Evolutionary conservation across 2,113 vertebrate species (phyloP), one percentile per base, ranked within the genome.

Genomic region (Tyrannus savana): DNA sequence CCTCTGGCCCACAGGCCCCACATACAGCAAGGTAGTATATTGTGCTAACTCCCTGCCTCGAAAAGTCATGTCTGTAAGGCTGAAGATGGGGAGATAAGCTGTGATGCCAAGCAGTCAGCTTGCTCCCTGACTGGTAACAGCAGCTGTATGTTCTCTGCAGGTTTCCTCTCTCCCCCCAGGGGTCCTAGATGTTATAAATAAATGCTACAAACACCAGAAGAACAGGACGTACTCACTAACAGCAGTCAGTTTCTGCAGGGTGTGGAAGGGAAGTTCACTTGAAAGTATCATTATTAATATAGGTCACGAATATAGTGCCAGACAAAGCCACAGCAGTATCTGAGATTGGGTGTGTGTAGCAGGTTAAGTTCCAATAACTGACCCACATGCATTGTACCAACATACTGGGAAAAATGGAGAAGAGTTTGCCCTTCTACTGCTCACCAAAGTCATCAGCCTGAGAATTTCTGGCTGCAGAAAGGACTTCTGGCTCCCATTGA

Each of bases 401-500:
- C 58, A 60, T 3, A 33, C 12, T 17, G 49, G 41, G 19, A 49
- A 50, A 90, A 41, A 60, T 1, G 4, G 49, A 64, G 50, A 77
- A 71, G 12, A 33, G 37, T 30, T 68, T 52, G 41, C 42, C 67
- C 73, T 76, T 60, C 74, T 87, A 66, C 31, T 23, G 95, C 98
- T 99, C 95, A 99, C 99, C 97, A 99, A 85, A 41, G 98, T 97
- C 95, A 99, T 92, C 75, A 99, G 97, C 94, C 97, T 97, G 91
- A 99, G 98, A 83, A 98, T 96, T 90, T 98, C 98, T 31, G 99
- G 98, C 91, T 98, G 98, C 79, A 99, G 98, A 68, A 98, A 95
- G 69, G 97, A 96, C 88, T 95, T 98, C 72, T 98, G 97, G 60
- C 97, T 97, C 46, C 98, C 97, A 95, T 73, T 95, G 63, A 99